These are phyloP conservation scores for Lathronympha strigana DNA, from an alignment of 2,888 invertebrate genomes.

Conservation along the genomic window DNA sequence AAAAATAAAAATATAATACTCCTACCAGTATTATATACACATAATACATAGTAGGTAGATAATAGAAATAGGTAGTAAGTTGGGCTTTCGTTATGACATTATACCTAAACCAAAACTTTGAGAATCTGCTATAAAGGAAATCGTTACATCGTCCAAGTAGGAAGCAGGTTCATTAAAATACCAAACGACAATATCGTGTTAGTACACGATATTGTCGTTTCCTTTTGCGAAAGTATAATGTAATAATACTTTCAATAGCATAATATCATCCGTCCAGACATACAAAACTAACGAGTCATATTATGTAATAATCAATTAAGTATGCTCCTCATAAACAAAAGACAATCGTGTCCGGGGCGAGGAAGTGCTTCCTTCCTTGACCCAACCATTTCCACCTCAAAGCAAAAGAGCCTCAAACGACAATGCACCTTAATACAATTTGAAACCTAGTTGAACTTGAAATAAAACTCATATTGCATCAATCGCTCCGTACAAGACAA, in stretches of 20 bases:
- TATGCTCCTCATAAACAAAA: conserved; percentile 38
- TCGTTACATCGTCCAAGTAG: not conserved
- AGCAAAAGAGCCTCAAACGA: not conserved
- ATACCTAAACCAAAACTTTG: not conserved
- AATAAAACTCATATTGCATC: not conserved
- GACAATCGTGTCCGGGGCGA: conserved; percentile 15
- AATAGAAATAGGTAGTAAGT: no score
- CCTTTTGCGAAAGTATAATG: no score
- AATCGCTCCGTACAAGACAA: conserved; percentile 16
- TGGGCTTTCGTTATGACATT: no score
- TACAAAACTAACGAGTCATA: conserved; percentile 2
- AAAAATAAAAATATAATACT: no score
- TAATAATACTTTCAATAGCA: not conserved
- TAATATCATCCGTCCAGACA: conserved; percentile 12
- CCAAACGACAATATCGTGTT: not conserved
- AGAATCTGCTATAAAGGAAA: not conserved
- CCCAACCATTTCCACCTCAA: conserved; percentile 6
- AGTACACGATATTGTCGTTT: no score
- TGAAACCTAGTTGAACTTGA: not conserved
- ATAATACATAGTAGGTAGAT: no score
- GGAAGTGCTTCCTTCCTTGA: conserved; percentile 35
- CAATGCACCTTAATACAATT: not conserved
- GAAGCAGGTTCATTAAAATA: not conserved
- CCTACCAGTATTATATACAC: no score
- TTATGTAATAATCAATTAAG: conserved; percentile 32